These are phyloP conservation scores for Paragorgia papillata DNA, from an alignment of 92 coral and sea anemone genomes.

Conservation along the genomic window DNA sequence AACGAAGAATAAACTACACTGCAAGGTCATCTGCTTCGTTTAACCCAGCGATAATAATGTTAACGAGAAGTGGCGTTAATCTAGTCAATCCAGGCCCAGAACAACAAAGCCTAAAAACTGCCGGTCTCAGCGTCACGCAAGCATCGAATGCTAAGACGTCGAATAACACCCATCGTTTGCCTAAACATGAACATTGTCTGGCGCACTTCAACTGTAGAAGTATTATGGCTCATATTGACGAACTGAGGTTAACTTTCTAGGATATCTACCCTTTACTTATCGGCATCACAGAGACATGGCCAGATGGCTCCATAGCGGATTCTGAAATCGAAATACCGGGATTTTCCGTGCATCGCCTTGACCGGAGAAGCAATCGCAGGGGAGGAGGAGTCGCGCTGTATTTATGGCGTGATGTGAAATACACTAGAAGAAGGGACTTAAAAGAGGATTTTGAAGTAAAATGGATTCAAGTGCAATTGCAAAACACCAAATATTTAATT, in stretches of 20 bases:
- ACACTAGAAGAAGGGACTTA: no score
- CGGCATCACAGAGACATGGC: slow-evolving; percentile 57
- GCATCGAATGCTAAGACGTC: slow-evolving; percentile 31
- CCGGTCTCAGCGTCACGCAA: not conserved
- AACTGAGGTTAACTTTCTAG: no score
- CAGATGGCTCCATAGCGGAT: slow-evolving; percentile 48
- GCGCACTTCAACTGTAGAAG: no score
- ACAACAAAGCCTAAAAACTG: slow-evolving; percentile 5
- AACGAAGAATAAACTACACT: no score
- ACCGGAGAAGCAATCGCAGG: no score
- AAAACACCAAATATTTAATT: no score
- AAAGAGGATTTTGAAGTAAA: slow-evolving; percentile 46
- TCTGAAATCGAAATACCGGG: slow-evolving; percentile 48
- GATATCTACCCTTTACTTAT: slow-evolving; percentile 45
- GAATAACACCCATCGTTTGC: slow-evolving; percentile 16
- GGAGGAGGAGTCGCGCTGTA: slow-evolving; percentile 50
- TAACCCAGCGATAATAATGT: slow-evolving; percentile 18
- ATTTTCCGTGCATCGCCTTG: slow-evolving; percentile 44
- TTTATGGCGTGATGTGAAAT: slow-evolving; percentile 33
- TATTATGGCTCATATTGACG: slow-evolving; percentile 38
- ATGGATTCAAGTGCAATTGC: slow-evolving; percentile 42
- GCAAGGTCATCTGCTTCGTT: slow-evolving; percentile 8
- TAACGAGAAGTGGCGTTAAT: no score
- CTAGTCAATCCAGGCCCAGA: slow-evolving; percentile 22
- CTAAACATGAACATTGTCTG: slow-evolving; percentile 17